Conservation (phyloP, 2,113 vertebrate genomes). For the Phylloscopus trochiloides region DNA sequence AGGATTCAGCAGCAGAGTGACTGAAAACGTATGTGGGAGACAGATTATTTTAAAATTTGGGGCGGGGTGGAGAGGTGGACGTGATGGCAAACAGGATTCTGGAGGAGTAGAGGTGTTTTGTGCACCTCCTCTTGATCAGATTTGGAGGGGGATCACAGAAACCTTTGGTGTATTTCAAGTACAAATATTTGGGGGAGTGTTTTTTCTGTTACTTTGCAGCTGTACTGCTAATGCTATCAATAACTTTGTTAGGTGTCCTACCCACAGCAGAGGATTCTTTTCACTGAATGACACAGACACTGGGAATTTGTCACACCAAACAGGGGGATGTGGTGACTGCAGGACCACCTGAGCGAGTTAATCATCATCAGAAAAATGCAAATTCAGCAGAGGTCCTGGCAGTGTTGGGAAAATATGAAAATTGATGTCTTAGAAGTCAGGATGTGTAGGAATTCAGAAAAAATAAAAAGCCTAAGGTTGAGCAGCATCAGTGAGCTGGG, state of each 20-base stretch:
- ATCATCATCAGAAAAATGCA: background rate
- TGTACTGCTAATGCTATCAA: background rate
- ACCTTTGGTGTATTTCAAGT: background rate
- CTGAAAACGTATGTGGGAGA: background rate
- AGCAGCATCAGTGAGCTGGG: background rate
- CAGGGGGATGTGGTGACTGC: fast-evolving
- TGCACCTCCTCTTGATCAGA: background rate
- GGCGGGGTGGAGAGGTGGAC: background rate
- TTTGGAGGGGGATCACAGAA: background rate
- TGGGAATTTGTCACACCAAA: background rate
- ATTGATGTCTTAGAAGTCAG: background rate
- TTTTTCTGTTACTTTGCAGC: background rate
- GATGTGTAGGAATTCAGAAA: background rate
- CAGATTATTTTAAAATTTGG: background rate
- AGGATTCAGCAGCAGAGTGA: background rate
- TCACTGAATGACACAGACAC: background rate
- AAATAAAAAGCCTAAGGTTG: background rate
- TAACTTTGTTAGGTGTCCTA: background rate
- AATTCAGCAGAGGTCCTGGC: background rate
- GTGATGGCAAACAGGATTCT: background rate
- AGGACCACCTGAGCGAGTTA: background rate
- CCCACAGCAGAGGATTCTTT: background rate
- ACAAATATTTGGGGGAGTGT: background rate
- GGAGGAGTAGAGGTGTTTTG: background rate
- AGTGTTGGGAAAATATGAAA: background rate